These are phyloP conservation scores for Leucozona laternaria DNA, from an alignment of 2,888 invertebrate genomes.

Conservation along the genomic window DNA sequence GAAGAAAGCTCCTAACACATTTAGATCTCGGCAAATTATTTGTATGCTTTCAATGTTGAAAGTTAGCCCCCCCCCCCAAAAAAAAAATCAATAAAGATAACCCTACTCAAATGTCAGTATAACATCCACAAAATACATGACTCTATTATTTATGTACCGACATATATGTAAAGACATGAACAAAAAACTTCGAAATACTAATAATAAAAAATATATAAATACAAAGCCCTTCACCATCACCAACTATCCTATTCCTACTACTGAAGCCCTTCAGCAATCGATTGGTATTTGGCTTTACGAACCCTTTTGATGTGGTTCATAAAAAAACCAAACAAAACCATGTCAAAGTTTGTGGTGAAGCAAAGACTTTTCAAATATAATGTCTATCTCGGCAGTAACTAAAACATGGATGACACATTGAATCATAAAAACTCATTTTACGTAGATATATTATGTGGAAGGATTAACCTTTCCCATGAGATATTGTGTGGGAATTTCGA, in stretches of 20 bases:
- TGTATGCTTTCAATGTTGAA: background rate
- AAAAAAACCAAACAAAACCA: background rate
- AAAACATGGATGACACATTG: background rate
- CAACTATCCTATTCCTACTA: background rate
- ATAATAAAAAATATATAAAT: slow-evolving; percentile 4
- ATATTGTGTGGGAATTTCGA: background rate
- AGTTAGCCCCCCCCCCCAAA: background rate
- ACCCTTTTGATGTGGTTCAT: slow-evolving; percentile 1
- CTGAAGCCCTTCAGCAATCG: slow-evolving; percentile 5
- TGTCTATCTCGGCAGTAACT: background rate
- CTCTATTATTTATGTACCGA: slow-evolving; percentile 18
- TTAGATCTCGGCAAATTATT: background rate
- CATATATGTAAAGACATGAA: slow-evolving; percentile 5
- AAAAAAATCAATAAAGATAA: slow-evolving; percentile 17
- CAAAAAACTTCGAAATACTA: background rate
- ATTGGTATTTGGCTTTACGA: slow-evolving; percentile 6
- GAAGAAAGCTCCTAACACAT: background rate
- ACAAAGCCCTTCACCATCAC: background rate
- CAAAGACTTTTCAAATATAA: background rate
- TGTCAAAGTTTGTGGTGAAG: background rate
- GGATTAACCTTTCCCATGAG: background rate
- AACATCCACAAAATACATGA: slow-evolving; percentile 18
- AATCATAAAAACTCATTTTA: slow-evolving; percentile 7
- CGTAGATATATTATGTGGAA: background rate
- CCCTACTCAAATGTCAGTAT: slow-evolving; percentile 25